Conservation (phyloP, 1,140 invertebrate species). For the Dufourea novaeangliae region DNA sequence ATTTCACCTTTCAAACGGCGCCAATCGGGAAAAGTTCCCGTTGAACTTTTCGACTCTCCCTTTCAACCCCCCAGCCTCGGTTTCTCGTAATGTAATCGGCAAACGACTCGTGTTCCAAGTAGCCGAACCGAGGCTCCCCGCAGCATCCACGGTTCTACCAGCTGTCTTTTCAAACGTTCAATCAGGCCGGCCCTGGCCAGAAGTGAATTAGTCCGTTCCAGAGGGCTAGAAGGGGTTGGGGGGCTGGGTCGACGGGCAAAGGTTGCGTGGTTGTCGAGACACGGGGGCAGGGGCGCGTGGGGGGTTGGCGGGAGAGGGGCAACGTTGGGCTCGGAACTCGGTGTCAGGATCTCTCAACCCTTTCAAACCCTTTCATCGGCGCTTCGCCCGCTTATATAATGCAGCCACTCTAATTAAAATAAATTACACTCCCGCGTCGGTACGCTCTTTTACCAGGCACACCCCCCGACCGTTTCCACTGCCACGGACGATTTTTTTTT, state of each 20-base stretch:
- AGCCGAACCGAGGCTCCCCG: neutral
- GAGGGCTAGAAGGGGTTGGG: too few relatives aligned
- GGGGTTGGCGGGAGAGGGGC: conserved; percentile 71
- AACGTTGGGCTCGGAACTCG: conserved; percentile 48
- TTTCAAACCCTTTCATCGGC: conserved; percentile 78
- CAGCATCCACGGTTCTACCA: neutral
- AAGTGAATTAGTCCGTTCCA: conserved; percentile 80
- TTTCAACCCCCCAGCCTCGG: too few relatives aligned
- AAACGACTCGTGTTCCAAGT: neutral
- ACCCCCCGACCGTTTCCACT: conserved; percentile 20
- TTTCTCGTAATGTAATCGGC: conserved; percentile 1
- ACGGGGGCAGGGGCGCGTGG: conserved; percentile 20
- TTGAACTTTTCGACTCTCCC: neutral
- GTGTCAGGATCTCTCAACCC: conserved; percentile 71
- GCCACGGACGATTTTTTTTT: conserved; percentile 26
- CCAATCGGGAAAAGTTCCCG: neutral
- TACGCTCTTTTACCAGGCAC: conserved; percentile 69
- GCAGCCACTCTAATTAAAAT: conserved; percentile 82
- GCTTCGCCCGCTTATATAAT: conserved; percentile 79
- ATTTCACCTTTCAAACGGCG: neutral
- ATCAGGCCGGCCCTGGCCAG: conserved; percentile 49
- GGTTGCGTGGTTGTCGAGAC: conserved; percentile 61
- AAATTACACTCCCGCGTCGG: conserved; percentile 75
- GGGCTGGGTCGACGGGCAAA: conserved; percentile 44
- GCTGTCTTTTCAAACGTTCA: conserved; percentile 42